These are phyloP conservation scores for Pelochelys cantorii DNA, from an alignment of 2,797 vertebrate species.

Conservation along the genomic window DNA sequence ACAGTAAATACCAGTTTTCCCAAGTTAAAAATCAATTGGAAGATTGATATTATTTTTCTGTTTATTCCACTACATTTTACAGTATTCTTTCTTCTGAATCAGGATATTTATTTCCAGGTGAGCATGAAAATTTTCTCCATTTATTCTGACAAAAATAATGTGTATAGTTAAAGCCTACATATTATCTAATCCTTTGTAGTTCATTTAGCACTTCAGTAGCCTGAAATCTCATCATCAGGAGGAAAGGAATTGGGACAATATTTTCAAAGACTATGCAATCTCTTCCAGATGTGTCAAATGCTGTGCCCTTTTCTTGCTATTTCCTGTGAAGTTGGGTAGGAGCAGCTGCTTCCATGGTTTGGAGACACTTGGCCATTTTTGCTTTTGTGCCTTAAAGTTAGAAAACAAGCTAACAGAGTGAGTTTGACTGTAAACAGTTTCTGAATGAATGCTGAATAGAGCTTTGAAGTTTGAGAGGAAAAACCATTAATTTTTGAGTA, in stretches of 20 bases:
- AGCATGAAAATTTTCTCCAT: neutral
- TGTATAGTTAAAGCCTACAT: constrained; percentile 40
- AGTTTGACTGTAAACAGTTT: constrained; percentile 58
- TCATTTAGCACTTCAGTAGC: constrained; percentile 60
- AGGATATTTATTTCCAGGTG: neutral
- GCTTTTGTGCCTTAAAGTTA: constrained; percentile 55
- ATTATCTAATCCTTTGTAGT: constrained; percentile 32
- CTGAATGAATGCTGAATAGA: constrained; percentile 49
- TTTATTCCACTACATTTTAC: constrained; percentile 6
- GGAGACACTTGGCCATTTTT: constrained; percentile 66
- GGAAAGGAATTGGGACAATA: constrained; percentile 57
- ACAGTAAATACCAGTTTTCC: neutral
- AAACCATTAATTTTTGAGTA: constrained; percentile 30
- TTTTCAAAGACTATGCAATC: constrained; percentile 71
- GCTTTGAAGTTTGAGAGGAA: constrained; percentile 39
- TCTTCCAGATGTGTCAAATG: constrained; percentile 69
- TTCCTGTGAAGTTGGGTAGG: constrained; percentile 72
- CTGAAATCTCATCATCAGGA: constrained; percentile 73
- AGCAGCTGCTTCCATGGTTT: constrained; percentile 69
- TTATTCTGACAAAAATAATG: constrained; percentile 4
- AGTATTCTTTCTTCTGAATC: constrained; percentile 6
- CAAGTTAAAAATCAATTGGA: neutral
- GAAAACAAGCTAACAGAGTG: constrained; percentile 21
- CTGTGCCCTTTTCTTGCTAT: constrained; percentile 70
- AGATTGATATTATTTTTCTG: neutral